Evolutionary conservation across 2,113 vertebrate species (phyloP), one percentile per base, ranked within the genome.

Genomic region (Gasterosteus aculeatus): DNA sequence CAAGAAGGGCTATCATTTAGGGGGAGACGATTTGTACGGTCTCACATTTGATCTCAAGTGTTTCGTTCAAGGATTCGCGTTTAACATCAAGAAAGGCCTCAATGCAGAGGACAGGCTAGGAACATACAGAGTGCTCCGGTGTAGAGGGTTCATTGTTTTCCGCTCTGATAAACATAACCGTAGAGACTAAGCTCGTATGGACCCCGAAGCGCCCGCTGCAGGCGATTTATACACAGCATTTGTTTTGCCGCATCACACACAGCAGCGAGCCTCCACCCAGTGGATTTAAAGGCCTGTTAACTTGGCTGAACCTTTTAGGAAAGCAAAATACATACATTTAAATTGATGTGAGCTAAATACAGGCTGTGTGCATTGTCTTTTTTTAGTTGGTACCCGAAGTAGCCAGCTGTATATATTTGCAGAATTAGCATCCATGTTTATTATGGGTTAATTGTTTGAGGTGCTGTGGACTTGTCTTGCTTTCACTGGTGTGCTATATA

Each of bases 381-480:
- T 56, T 71, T 57, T 14, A 44, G 41, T 4, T n/a, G 18, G 38
- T 41, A 44, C 66, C 67, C 44, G 65, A 59, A 29, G 42, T 71
- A 57, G 68, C 12, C 10, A n/a, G 72, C 72, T 38, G 51, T 68
- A 22, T 77, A 47, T 71, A 53, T 81, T 47, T 57, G 70, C 51
- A 66, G 65, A 38, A 60, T 75, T 15, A 18, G 72, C 75, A 16
- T 71, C 38, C 29, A 2, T 73, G 78, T 89, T 88, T 81, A 79
- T 75, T 83, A 79, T 80, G 69, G 68, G 78, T 84, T 69, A 5
- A 22, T 22, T 65, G 39, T 79, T 74, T 59, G 64, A 61, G n/a
- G 71, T 65, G 54, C 47, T 68, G 67, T 70, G 72, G n/a, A 51
- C 66, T 58, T 44, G 80, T 86, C 81, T 78, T 38, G 78, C 81